Base-by-base conservation (phyloP, 2,797 vertebrate genomes). In the Anguilla megastoma region DNA sequence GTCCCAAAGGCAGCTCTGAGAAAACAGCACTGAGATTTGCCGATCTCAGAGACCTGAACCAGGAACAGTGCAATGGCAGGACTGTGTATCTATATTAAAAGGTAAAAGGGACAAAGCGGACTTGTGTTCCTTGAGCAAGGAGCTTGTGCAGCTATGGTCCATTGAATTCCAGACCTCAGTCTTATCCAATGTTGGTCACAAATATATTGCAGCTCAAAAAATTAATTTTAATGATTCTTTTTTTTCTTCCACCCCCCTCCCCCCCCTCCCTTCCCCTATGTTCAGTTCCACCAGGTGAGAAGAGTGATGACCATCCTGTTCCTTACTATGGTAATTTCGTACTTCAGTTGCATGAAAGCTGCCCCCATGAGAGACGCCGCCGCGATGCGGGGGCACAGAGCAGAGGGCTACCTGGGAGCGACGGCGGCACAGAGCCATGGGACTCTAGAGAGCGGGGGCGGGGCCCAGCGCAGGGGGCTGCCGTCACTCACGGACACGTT, bases 271-370 rank as follows among this genome's bases (percentile, higher is more conserved):
- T 92, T 88, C 91, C 93, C 92, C 86, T 91, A 91, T 92, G 92
- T 85, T 90, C 96, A 99, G 98, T 98, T 99, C 97, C 98, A 99
- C 97, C 98, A 99, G 98, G 98, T 99, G 97, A 99, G 98, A 99
- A 99, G 98, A 99, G 98, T 99, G 97, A 99, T 99, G 98, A 99
- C 98, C 98, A 99, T 99, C 98, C 98, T 99, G 98, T 98, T 99
- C 97, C 97, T 99, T 98, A 98, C 98, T 98, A 99, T 99, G 98
- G 98, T 99, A 97, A 99, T 99, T 98, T 99, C 98, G 97, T 99
- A 99, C 98, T 99, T 99, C 95, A 97, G 98, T 98, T 99, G 98
- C 98, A 98, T 99, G 98, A 98, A 98, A 97, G 98, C 98, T 97
- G 98, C 97, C 96, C 98, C 98, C 69, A 98, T 99, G 98, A 99